These are phyloP conservation scores for Chromis chromis DNA, from an alignment of 2,797 vertebrate species.

Conservation along the genomic window DNA sequence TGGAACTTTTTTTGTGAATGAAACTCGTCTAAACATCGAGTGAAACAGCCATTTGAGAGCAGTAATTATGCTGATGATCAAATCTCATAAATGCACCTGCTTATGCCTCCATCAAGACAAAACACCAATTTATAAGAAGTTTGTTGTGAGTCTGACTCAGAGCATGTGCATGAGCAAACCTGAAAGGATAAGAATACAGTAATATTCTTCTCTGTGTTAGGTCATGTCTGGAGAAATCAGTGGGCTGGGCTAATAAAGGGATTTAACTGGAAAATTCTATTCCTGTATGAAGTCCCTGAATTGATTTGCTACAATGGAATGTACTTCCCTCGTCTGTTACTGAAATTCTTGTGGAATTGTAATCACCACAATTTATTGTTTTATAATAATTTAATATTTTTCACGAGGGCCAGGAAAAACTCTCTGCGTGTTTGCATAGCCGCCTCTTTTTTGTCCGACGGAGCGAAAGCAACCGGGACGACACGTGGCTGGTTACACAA, in stretches of 20 bases:
- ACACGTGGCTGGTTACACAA: slow-evolving; percentile 58
- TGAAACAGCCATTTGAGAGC: not conserved
- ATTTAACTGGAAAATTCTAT: not conserved
- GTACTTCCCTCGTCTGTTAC: not conserved
- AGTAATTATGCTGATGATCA: not conserved
- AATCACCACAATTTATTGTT: slow-evolving; percentile 29
- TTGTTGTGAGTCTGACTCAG: not conserved
- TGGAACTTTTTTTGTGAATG: not conserved
- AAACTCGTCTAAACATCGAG: not conserved
- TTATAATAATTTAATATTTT: not conserved
- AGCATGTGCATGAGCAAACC: not conserved
- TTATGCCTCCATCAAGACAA: not conserved
- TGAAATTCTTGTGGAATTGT: not conserved
- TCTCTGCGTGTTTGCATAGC: not conserved
- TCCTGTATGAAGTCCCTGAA: not conserved
- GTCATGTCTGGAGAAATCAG: slow-evolving; percentile 24
- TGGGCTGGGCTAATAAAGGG: not conserved
- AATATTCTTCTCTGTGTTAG: not conserved
- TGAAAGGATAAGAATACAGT: not conserved
- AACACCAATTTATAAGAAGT: too few relatives aligned
- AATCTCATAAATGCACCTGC: not conserved
- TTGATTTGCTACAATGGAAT: slow-evolving; percentile 15
- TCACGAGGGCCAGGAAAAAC: slow-evolving; percentile 1
- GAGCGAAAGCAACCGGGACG: slow-evolving; percentile 18
- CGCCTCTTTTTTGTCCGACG: slow-evolving; percentile 11